phyloP scores from a whole-genome alignment of 2,888 invertebrate species.

The Caenorhabditis virilis region DNA sequence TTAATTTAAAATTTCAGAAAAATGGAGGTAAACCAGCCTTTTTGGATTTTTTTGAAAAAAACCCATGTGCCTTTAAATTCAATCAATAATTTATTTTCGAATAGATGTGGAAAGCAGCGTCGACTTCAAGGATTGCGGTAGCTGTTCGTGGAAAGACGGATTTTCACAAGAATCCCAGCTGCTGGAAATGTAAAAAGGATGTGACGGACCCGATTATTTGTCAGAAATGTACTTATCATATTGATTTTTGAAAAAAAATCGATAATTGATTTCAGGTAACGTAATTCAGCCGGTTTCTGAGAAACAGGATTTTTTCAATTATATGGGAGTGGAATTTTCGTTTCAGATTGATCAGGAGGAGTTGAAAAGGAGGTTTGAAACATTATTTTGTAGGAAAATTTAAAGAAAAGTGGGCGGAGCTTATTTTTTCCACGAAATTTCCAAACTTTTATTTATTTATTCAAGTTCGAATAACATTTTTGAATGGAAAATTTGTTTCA shows the following conservation, averaged over 20 bases:
- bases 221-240: slow-evolving; percentile 18
- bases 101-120: too few relatives aligned
- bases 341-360: slow-evolving; percentile 39
- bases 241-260: not conserved
- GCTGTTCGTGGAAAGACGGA: too few relatives aligned
- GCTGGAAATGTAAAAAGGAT: slow-evolving; percentile 37
- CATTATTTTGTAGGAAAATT: too few relatives aligned
- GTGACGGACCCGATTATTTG: slow-evolving; percentile 36
- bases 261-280: slow-evolving; percentile 23
- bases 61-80: too few relatives aligned
- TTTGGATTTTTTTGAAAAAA: too few relatives aligned
- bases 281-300: slow-evolving; percentile 34
- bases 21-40: too few relatives aligned
- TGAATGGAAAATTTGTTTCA: too few relatives aligned
- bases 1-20: too few relatives aligned
- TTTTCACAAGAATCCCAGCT: slow-evolving; percentile 27
- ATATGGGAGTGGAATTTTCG: slow-evolving; percentile 42
- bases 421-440: not conserved
- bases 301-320: slow-evolving; percentile 48
- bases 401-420: too few relatives aligned
- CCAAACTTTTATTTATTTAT: not conserved
- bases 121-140: too few relatives aligned
- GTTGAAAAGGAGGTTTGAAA: slow-evolving; percentile 46
- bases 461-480: too few relatives aligned
- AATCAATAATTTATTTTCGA: too few relatives aligned